A percentile compares a stretch with the other conserved stretches of the same genome.
phyloP scores from a whole-genome alignment of 2,888 invertebrate genomes.

The Erpobdella octoculata region DNA sequence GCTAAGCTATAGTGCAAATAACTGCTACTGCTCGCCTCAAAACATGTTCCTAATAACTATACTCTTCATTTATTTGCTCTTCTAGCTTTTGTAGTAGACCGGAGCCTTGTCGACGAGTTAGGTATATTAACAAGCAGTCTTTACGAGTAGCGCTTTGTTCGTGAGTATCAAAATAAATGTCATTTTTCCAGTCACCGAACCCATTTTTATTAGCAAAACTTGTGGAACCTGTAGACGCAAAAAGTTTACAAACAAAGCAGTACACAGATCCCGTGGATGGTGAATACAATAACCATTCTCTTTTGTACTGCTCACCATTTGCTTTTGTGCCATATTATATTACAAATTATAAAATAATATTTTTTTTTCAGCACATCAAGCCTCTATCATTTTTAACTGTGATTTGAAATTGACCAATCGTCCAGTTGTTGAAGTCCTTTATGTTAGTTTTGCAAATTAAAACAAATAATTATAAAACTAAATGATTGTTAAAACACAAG shows the following conservation, averaged over 20 bases:
- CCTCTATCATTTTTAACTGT: too few species aligned
- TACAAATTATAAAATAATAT: too few species aligned
- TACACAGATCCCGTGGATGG: neutral
- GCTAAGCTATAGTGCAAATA: neutral
- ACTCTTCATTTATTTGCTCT: too few species aligned
- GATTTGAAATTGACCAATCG: too few species aligned
- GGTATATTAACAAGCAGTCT: neutral
- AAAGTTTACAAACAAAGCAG: neutral
- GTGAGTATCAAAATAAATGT: neutral
- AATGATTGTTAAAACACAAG: too few species aligned
- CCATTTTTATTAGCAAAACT: neutral
- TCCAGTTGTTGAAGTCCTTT: too few species aligned
- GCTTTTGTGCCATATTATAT: neutral
- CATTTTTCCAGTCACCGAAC: neutral
- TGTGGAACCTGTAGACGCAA: neutral
- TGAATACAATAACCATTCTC: constrained; percentile 1
- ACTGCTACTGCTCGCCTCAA: constrained; percentile 2
- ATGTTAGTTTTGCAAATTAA: too few species aligned
- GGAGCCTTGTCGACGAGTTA: too few species aligned
- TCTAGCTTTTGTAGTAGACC: too few species aligned
- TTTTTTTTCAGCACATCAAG: too few species aligned
- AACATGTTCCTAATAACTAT: neutral
- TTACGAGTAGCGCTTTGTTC: neutral
- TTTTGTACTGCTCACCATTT: neutral
- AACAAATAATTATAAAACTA: too few species aligned